Base-by-base conservation (phyloP, 2,888 invertebrate genomes). In the Drosophila neoperkinsi region DNA sequence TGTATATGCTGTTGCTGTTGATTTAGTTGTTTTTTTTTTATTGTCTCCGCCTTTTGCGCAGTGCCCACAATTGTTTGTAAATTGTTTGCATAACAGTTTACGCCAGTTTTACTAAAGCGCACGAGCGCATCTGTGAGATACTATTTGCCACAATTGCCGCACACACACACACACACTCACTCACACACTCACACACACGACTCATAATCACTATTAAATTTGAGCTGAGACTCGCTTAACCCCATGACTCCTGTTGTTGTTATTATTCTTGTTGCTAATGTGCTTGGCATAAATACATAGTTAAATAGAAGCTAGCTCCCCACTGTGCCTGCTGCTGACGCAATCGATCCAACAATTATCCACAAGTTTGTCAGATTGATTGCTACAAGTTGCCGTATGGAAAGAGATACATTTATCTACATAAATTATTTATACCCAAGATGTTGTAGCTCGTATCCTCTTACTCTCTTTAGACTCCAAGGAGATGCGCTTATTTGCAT, bases 21-120 rank as follows among this genome's bases (percentile, higher is more conserved):
- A 25, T 57, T n/a, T 56, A 5, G 5, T 0, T 66, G 28, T 7
- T 7, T 51, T 13, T 9, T 36, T 38, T 25, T 51, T 50, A 55
- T 28, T 46, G 43, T 11, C 30, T 28, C 41, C 33, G 25, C 43
- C 41, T 38, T 16, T 25, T 41, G 43, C 36, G n/a, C 34, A 11
- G 16, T 50, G 51, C 52, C 46, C 57, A n/a, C 81, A 71, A 80
- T 79, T 76, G 73, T 81, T 75, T 74, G 73, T 67, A 77, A 85
- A 84, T 85, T 89, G 90, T 88, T 88, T 88, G 88, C 86, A 86
- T 90, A 82, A 86, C 85, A 85, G 75, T 88, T 90, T 90, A 88
- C 90, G 78, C 78, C 76, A 82, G 72, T 79, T 79, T 79, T 65
- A 49, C 51, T 68, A 50, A 53, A 9, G 53, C 43, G 63, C 61